These are phyloP conservation scores for Neoarius graeffei DNA, from an alignment of 2,113 vertebrate genomes.

Conservation along the genomic window DNA sequence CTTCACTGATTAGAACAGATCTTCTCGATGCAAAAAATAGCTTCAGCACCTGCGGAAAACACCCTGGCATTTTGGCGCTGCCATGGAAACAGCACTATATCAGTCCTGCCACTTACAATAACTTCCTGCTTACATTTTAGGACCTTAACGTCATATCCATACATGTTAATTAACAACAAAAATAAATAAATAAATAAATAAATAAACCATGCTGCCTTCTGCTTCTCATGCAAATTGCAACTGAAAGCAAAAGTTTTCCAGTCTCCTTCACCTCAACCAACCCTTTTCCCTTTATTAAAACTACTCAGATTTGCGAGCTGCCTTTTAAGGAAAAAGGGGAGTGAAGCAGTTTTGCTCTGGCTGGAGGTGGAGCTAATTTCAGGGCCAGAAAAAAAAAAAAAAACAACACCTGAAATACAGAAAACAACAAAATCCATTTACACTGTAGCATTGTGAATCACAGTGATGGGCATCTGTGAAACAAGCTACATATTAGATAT, in stretches of 20 bases:
- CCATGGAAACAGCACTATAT: slow-evolving; percentile 17
- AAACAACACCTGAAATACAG: neutral
- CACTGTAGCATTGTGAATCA: neutral
- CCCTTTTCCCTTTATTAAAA: neutral
- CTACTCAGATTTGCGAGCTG: neutral
- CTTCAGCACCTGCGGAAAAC: neutral
- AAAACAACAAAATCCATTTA: neutral
- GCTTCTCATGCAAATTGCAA: neutral
- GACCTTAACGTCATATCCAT: neutral
- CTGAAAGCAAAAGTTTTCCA: neutral
- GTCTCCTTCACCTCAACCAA: neutral
- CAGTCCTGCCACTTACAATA: neutral
- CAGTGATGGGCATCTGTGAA: neutral
- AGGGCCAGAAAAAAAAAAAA: neutral
- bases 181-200: neutral
- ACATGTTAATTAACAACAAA: neutral
- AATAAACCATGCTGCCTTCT: neutral
- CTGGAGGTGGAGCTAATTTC: neutral
- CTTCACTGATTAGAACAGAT: slow-evolving; percentile 21
- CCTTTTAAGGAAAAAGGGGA: neutral
- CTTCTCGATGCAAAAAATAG: neutral
- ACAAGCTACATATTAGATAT: neutral
- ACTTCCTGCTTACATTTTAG: neutral
- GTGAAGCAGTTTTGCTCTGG: neutral
- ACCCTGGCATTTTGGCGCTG: neutral